These are phyloP conservation scores for Leptopterna dolabrata DNA, from an alignment of 2,888 invertebrate genomes.

Conservation along the genomic window DNA sequence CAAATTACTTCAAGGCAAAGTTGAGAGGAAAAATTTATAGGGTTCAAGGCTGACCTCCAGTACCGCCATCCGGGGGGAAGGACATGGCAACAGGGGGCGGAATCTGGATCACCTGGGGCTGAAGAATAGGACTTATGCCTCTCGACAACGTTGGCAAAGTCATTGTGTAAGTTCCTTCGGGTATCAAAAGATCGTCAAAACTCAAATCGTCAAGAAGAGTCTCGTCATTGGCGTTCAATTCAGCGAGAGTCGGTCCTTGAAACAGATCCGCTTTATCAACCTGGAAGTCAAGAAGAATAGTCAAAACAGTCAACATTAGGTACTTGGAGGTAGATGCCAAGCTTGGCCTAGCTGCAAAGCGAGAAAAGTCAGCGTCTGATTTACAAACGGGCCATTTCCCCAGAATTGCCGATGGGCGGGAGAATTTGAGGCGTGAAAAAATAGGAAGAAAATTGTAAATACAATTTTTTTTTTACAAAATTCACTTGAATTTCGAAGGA, in stretches of 20 bases:
- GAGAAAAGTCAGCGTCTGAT: too few relatives aligned
- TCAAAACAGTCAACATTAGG: too few relatives aligned
- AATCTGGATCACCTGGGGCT: constrained; percentile 1
- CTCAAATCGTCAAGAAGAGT: constrained; percentile 82
- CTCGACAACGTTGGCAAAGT: constrained; percentile 21
- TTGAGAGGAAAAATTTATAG: background rate
- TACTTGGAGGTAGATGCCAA: too few relatives aligned
- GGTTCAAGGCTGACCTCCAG: background rate
- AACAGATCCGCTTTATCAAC: constrained; percentile 89
- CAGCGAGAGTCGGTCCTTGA: constrained; percentile 85
- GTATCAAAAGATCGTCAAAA: constrained; percentile 84
- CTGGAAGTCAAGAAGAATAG: constrained; percentile 67
- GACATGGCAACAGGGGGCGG: constrained; percentile 64
- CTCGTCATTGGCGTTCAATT: constrained; percentile 83
- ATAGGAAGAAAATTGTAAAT: too few relatives aligned
- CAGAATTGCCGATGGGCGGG: too few relatives aligned
- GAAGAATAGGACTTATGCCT: constrained; percentile 46
- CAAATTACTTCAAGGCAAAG: background rate
- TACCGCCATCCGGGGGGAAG: constrained; percentile 64
- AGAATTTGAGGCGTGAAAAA: too few relatives aligned
- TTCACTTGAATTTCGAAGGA: too few relatives aligned
- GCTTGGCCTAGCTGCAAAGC: too few relatives aligned
- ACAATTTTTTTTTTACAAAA: too few relatives aligned
- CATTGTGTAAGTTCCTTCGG: constrained; percentile 71
- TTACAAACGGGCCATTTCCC: too few relatives aligned